A percentile compares a stretch with the other conserved stretches of the same genome.
Conservation (phyloP, 37 sponge, comb jelly and placozoan genomes). For the Beroe ovata region DNA sequence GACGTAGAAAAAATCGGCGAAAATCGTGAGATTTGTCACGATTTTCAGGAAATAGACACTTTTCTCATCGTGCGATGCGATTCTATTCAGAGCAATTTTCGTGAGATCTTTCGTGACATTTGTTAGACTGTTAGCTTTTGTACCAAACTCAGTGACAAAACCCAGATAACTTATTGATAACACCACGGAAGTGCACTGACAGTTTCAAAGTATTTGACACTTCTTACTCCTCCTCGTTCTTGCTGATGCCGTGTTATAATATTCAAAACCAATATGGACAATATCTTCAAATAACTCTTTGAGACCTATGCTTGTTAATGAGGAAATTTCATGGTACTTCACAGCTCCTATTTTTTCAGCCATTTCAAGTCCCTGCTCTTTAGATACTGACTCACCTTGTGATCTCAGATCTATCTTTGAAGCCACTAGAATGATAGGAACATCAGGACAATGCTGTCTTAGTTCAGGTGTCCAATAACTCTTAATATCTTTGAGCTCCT, state of each 20-base stretch:
- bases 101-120: too few species aligned
- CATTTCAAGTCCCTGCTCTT: neutral
- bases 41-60: too few species aligned
- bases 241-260: neutral
- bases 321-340: neutral
- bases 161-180: too few species aligned
- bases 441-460: neutral
- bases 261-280: neutral
- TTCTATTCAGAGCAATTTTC: too few species aligned
- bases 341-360: constrained; percentile 24
- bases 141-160: too few species aligned
- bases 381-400: neutral
- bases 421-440: neutral
- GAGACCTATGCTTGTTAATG: neutral
- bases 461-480: neutral
- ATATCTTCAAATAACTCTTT: neutral
- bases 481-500: neutral
- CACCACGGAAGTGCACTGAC: too few species aligned
- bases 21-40: too few species aligned
- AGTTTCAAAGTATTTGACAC: too few species aligned
- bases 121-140: too few species aligned
- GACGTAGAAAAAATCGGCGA: too few species aligned
- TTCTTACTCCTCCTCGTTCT: neutral
- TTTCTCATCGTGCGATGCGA: too few species aligned
- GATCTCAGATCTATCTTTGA: constrained; percentile 3